These are phyloP conservation scores for Heliothis peltigera DNA, from an alignment of 2,888 invertebrate species.

Conservation along the genomic window DNA sequence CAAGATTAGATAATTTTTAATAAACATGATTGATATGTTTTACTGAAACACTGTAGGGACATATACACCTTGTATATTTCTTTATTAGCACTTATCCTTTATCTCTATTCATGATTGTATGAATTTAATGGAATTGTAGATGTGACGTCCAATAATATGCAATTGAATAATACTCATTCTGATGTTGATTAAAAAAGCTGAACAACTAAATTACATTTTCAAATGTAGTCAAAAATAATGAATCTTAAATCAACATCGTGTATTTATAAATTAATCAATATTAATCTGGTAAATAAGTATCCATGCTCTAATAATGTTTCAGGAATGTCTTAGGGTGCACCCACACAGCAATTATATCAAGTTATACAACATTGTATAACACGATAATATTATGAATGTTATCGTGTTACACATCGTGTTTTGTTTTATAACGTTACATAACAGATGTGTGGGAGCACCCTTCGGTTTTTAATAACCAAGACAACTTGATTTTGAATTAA, in stretches of 20 bases:
- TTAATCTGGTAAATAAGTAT: slow-evolving; percentile 11
- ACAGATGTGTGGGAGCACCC: no score
- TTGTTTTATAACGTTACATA: no score
- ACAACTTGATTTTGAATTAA: no score
- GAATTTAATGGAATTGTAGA: slow-evolving; percentile 69
- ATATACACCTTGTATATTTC: slow-evolving; percentile 61
- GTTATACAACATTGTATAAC: no score
- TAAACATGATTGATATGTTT: slow-evolving; percentile 6
- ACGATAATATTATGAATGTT: no score
- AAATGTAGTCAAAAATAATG: not conserved
- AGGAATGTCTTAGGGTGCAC: slow-evolving; percentile 9
- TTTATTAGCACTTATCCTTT: slow-evolving; percentile 48
- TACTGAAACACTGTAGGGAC: slow-evolving; percentile 11
- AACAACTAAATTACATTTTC: not conserved
- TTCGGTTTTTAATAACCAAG: no score
- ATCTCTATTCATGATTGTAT: slow-evolving; percentile 45
- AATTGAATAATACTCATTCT: slow-evolving; percentile 51
- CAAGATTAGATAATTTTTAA: slow-evolving; percentile 17
- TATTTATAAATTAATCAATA: slow-evolving; percentile 32
- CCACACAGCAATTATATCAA: no score
- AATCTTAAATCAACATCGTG: slow-evolving; percentile 38
- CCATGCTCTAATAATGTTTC: slow-evolving; percentile 1
- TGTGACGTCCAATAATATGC: slow-evolving; percentile 72
- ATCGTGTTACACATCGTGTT: no score
- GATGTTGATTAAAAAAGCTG: slow-evolving; percentile 37